Conservation (phyloP, 2,113 vertebrate genomes). For the Paraplagusia blochii region DNA sequence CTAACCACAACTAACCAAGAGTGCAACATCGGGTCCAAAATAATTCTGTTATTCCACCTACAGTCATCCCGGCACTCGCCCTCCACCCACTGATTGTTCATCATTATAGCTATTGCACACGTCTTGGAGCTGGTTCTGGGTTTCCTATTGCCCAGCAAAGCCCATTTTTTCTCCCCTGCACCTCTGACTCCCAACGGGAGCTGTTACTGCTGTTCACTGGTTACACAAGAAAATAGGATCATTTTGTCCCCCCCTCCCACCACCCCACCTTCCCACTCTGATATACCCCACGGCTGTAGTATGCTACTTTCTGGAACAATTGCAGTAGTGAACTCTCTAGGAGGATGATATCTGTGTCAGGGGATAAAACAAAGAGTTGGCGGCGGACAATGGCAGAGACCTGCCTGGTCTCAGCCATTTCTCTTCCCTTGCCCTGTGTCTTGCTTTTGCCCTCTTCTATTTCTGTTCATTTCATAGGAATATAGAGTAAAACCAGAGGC, state of each 20-base stretch:
- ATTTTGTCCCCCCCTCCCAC: slow-evolving; percentile 63
- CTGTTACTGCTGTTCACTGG: slow-evolving; percentile 63
- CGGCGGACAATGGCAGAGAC: slow-evolving; percentile 43
- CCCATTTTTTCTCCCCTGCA: slow-evolving; percentile 30
- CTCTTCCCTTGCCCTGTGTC: slow-evolving; percentile 38
- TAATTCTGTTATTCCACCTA: slow-evolving; percentile 63
- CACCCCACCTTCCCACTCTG: background rate
- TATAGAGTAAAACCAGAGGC: slow-evolving; percentile 8
- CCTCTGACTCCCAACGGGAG: slow-evolving; percentile 57
- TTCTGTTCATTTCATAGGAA: slow-evolving; percentile 41
- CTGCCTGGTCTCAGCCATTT: slow-evolving; percentile 23
- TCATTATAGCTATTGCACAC: slow-evolving; percentile 66
- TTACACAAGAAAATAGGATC: slow-evolving; percentile 64
- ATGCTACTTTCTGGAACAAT: slow-evolving; percentile 49
- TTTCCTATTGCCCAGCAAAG: slow-evolving; percentile 43
- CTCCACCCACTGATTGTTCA: slow-evolving; percentile 43
- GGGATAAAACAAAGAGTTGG: slow-evolving; percentile 56
- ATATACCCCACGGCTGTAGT: slow-evolving; percentile 38
- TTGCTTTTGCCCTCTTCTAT: slow-evolving; percentile 27
- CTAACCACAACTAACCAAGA: too few relatives aligned
- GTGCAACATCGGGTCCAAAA: slow-evolving; percentile 44
- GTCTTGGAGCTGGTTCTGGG: slow-evolving; percentile 59
- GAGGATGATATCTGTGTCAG: slow-evolving; percentile 49
- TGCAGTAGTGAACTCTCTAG: slow-evolving; percentile 49
- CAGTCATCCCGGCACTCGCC: slow-evolving; percentile 36